Evolutionary conservation across 1,140 invertebrate species (phyloP).

Genomic region (Trinorchestia longiramus): DNA sequence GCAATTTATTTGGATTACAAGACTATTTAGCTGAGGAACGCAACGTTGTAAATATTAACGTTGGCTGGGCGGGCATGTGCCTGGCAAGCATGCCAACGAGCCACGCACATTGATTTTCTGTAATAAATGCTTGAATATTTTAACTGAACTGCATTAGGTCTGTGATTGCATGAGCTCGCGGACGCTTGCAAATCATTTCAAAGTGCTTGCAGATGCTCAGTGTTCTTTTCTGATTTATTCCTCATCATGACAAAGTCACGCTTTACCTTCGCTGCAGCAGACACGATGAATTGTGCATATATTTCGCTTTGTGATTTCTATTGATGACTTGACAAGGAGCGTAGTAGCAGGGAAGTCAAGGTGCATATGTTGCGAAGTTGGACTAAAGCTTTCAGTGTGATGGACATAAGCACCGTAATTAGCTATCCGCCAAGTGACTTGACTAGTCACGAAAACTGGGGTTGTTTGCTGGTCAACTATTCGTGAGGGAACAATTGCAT

Average conservation of each 20-base stretch:
- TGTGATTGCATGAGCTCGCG: neutral
- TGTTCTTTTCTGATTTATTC: neutral
- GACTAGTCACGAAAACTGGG: neutral
- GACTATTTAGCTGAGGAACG: neutral
- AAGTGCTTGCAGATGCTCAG: neutral
- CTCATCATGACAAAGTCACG: neutral
- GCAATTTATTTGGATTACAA: neutral
- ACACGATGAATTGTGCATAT: neutral
- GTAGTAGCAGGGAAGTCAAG: neutral
- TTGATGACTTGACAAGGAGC: neutral
- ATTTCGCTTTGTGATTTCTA: neutral
- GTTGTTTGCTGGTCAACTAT: neutral
- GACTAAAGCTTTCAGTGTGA: neutral
- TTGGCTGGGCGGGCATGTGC: no score
- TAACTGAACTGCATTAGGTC: no score
- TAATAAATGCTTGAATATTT: neutral
- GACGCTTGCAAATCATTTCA: neutral
- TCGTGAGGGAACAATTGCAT: neutral
- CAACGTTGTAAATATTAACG: neutral
- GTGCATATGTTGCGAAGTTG: neutral
- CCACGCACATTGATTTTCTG: neutral
- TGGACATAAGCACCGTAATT: neutral
- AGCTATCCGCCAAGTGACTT: neutral
- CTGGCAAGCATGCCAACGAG: neutral
- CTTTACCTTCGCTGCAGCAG: neutral